phyloP scores from a whole-genome alignment of 2,113 vertebrate genomes.

The Hippocampus comes region DNA sequence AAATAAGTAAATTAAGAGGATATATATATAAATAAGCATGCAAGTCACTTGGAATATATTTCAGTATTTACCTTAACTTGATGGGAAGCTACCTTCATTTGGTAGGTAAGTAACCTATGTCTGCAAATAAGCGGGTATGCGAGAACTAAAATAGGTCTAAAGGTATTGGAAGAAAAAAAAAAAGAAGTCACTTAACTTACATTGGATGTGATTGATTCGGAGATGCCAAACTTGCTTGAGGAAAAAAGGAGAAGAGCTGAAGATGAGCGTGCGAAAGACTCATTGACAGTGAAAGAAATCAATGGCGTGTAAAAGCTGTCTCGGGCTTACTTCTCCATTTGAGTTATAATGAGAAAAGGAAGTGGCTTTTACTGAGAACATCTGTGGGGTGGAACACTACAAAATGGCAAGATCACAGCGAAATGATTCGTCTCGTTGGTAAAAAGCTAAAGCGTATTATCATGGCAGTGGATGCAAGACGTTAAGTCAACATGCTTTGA shows the following conservation, averaged over 20 bases:
- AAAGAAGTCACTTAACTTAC: neutral
- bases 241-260: neutral
- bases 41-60: too few species aligned
- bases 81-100: too few species aligned
- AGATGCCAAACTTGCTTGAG: neutral
- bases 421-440: too few species aligned
- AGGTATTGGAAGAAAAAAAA: too few species aligned
- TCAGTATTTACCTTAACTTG: too few species aligned
- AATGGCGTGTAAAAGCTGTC: neutral
- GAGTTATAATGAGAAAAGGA: constrained; percentile 41
- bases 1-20: too few species aligned
- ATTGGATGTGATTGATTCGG: neutral
- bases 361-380: constrained; percentile 34
- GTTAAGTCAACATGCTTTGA: neutral
- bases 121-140: too few species aligned
- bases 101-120: too few species aligned
- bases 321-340: constrained; percentile 47
- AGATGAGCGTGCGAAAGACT: neutral
- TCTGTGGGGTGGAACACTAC: neutral
- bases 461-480: too few species aligned
- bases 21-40: too few species aligned
- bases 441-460: too few species aligned
- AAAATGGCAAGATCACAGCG: neutral
- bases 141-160: too few species aligned
- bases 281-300: neutral